phyloP scores from a whole-genome alignment of 2,113 vertebrate genomes.

The Amphilophus citrinellus region DNA sequence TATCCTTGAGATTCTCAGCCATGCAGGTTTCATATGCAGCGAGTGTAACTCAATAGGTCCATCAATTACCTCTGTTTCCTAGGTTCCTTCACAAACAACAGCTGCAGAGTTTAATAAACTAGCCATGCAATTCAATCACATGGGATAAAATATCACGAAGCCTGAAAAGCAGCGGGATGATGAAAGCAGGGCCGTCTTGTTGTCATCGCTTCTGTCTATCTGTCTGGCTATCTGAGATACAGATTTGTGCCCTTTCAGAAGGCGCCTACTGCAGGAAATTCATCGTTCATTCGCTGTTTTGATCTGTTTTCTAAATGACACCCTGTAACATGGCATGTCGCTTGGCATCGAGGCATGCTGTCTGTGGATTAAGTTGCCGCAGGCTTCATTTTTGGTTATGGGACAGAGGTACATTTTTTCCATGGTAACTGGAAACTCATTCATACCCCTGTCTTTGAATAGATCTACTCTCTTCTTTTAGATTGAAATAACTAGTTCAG shows the following conservation, averaged over 20 bases:
- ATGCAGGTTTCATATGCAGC: slow-evolving; percentile 55
- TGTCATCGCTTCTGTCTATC: slow-evolving; percentile 31
- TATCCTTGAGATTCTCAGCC: slow-evolving; percentile 60
- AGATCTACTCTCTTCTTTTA: slow-evolving; percentile 65
- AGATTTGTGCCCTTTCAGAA: not conserved
- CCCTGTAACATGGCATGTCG: not conserved
- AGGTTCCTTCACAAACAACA: slow-evolving; percentile 82
- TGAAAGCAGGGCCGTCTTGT: slow-evolving; percentile 53
- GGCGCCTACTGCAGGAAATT: not conserved
- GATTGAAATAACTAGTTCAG: slow-evolving; percentile 56
- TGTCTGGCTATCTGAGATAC: not conserved
- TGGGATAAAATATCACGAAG: slow-evolving; percentile 60
- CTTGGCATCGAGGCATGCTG: slow-evolving; percentile 5
- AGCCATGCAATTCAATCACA: slow-evolving; percentile 62
- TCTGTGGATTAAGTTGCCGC: slow-evolving; percentile 49
- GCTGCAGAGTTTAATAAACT: slow-evolving; percentile 80
- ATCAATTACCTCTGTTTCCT: slow-evolving; percentile 79
- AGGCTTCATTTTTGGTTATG: slow-evolving; percentile 63
- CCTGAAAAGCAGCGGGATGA: slow-evolving; percentile 62
- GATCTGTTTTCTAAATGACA: not conserved
- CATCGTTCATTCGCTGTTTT: not conserved
- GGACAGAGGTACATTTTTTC: slow-evolving; percentile 73
- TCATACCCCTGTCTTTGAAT: slow-evolving; percentile 73
- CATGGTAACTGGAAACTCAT: slow-evolving; percentile 76
- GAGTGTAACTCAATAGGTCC: slow-evolving; percentile 72